These are phyloP conservation scores for Cheilosia scutellata DNA, from an alignment of 2,888 invertebrate species.

Conservation along the genomic window DNA sequence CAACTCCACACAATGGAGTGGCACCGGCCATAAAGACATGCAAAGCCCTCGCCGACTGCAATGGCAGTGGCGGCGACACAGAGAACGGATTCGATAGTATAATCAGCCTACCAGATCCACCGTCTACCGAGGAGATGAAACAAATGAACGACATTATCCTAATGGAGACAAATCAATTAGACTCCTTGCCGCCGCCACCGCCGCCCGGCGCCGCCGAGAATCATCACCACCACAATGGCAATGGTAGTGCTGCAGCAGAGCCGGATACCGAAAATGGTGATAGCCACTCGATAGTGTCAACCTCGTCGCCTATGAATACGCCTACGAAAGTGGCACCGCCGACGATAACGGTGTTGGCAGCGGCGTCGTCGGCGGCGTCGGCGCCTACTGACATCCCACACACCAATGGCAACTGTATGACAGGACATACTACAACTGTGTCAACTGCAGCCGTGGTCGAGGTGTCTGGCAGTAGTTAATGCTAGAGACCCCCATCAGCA, in stretches of 20 bases:
- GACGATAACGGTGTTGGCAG: conserved; percentile 61
- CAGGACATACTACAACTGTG: conserved; percentile 60
- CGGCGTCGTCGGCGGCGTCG: conserved; percentile 28
- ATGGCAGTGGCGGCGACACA: conserved; percentile 30
- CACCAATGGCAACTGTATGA: conserved; percentile 72
- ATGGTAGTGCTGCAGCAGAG: conserved; percentile 27
- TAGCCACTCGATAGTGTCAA: conserved; percentile 53
- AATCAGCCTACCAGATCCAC: conserved; percentile 83
- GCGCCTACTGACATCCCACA: conserved; percentile 58
- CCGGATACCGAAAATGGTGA: conserved; percentile 61
- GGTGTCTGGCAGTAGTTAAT: conserved; percentile 77
- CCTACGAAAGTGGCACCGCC: conserved; percentile 63
- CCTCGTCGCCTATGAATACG: conserved; percentile 47
- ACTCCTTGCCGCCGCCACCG: conserved; percentile 83
- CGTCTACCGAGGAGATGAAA: conserved; percentile 83
- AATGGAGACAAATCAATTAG: conserved; percentile 82
- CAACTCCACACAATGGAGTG: conserved; percentile 46
- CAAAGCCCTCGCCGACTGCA: conserved; percentile 80
- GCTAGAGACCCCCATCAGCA: conserved; percentile 49
- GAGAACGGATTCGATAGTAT: conserved; percentile 83
- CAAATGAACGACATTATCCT: conserved; percentile 81
- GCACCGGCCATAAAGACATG: conserved; percentile 48
- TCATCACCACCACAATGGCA: conserved; percentile 52
- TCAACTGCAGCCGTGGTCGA: conserved; percentile 69
- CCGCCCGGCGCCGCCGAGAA: conserved; percentile 78